phyloP scores from a whole-genome alignment of 2,888 invertebrate genomes.

The Drosophila algonquin region DNA sequence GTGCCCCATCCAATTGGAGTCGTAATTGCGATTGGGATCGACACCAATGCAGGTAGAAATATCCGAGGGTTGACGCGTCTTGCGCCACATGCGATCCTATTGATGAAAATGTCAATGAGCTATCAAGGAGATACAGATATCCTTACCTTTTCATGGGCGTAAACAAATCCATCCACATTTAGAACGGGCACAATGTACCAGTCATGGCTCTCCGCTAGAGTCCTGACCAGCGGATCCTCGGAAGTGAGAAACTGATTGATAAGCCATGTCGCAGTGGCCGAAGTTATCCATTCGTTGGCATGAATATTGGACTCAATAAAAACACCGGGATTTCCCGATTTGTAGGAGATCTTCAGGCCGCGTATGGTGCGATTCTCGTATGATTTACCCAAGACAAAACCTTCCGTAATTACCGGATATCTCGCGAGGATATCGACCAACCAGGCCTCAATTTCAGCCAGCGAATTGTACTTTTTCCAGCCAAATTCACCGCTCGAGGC shows the following conservation, averaged over 20 bases:
- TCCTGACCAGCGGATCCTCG: constrained; percentile 85
- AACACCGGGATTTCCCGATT: constrained; percentile 84
- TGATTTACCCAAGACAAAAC: constrained; percentile 85
- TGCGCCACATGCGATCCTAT: constrained; percentile 87
- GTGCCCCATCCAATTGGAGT: constrained; percentile 76
- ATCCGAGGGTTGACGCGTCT: constrained; percentile 85
- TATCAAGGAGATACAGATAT: too few relatives aligned
- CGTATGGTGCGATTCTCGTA: constrained; percentile 86
- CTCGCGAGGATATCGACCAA: constrained; percentile 84
- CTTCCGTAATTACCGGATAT: constrained; percentile 84
- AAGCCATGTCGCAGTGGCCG: constrained; percentile 88
- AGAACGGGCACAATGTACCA: constrained; percentile 90
- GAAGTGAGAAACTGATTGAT: constrained; percentile 89
- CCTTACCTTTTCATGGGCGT: constrained; percentile 86
- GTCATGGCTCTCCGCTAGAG: constrained; percentile 87
- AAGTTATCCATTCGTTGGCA: constrained; percentile 89
- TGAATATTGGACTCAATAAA: constrained; percentile 88
- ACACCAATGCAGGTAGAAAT: constrained; percentile 74
- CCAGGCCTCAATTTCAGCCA: constrained; percentile 86
- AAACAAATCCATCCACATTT: constrained; percentile 90
- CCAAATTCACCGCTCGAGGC: constrained; percentile 80
- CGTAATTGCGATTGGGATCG: constrained; percentile 80
- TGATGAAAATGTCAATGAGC: neutral
- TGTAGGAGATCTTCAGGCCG: constrained; percentile 84
- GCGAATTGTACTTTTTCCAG: constrained; percentile 86